phyloP scores from a whole-genome alignment of 1,140 invertebrate genomes.

The Dendroctonus valens region DNA sequence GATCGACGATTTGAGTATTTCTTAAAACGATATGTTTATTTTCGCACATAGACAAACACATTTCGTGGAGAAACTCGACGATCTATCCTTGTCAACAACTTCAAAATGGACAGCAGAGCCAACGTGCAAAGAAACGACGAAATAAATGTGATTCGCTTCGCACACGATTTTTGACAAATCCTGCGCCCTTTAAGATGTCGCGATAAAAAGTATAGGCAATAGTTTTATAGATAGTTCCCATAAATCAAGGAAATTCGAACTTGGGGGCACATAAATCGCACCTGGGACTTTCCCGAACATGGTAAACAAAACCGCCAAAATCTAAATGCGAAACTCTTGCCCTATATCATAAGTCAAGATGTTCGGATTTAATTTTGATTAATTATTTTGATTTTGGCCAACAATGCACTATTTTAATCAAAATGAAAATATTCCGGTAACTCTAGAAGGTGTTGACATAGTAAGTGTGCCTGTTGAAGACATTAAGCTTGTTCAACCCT shows the following conservation, averaged over 20 bases:
- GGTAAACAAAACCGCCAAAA: slow-evolving; percentile 19
- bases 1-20: too few species aligned
- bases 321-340: slow-evolving; percentile 15
- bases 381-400: neutral
- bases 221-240: slow-evolving; percentile 30
- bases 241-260: slow-evolving; percentile 43
- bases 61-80: neutral
- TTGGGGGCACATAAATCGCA: slow-evolving; percentile 49
- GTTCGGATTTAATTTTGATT: slow-evolving; percentile 3
- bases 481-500: too few species aligned
- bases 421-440: too few species aligned
- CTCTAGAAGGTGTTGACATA: too few species aligned
- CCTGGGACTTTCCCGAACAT: slow-evolving; percentile 40
- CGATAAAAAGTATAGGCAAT: slow-evolving; percentile 33
- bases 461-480: too few species aligned
- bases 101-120: slow-evolving; percentile 12
- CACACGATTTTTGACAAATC: slow-evolving; percentile 29
- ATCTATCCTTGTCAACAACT: slow-evolving; percentile 7
- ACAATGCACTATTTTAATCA: too few species aligned
- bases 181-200: slow-evolving; percentile 18
- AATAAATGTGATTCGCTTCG: slow-evolving; percentile 26
- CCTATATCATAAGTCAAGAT: slow-evolving; percentile 8
- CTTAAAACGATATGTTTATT: too few species aligned
- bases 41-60: too few species aligned
- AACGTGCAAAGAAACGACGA: slow-evolving; percentile 11